Percentiles rank a stretch among this genome's conserved stretches.
phyloP scores from a whole-genome alignment of 2,888 invertebrate genomes.

The Epistrophe grossulariae region DNA sequence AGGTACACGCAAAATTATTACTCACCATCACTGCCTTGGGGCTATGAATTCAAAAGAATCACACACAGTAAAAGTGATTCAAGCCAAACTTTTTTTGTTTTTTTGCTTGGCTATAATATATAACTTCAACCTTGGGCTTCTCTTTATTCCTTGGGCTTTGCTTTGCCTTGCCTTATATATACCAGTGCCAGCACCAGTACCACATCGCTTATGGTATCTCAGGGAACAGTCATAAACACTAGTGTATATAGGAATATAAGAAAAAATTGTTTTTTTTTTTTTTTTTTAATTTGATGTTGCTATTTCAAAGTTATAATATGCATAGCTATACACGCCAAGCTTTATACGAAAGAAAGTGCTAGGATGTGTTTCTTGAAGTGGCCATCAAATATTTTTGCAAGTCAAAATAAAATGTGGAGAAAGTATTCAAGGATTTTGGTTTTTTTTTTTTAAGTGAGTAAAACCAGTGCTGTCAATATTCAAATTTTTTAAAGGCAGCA shows the following conservation, averaged over 20 bases:
- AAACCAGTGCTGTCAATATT: conserved; percentile 4
- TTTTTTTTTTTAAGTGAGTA: neutral
- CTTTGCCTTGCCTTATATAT: no score
- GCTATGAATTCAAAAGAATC: conserved; percentile 61
- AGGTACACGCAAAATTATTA: conserved; percentile 56
- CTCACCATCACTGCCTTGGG: conserved; percentile 49
- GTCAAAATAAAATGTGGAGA: conserved; percentile 18
- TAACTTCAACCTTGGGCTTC: conserved; percentile 24
- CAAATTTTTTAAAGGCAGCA: neutral
- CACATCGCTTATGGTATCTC: conserved; percentile 39
- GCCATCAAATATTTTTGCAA: conserved; percentile 34
- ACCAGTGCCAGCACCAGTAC: neutral
- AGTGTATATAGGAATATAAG: neutral
- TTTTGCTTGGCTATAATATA: conserved; percentile 8
- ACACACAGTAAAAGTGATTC: conserved; percentile 62
- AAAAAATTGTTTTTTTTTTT: neutral
- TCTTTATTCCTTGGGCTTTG: conserved; percentile 3
- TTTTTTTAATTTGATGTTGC: conserved; percentile 4
- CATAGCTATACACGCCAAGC: neutral
- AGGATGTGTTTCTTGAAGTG: conserved; percentile 17
- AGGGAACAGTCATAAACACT: conserved; percentile 46
- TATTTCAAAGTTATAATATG: conserved; percentile 8
- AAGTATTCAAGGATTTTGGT: conserved; percentile 10
- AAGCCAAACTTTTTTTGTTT: conserved; percentile 39
- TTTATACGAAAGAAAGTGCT: neutral